A percentile compares a stretch with the other conserved stretches of the same genome.
Evolutionary conservation across 2,888 invertebrate genomes (phyloP).

Genomic region (Oscheius sp.): DNA sequence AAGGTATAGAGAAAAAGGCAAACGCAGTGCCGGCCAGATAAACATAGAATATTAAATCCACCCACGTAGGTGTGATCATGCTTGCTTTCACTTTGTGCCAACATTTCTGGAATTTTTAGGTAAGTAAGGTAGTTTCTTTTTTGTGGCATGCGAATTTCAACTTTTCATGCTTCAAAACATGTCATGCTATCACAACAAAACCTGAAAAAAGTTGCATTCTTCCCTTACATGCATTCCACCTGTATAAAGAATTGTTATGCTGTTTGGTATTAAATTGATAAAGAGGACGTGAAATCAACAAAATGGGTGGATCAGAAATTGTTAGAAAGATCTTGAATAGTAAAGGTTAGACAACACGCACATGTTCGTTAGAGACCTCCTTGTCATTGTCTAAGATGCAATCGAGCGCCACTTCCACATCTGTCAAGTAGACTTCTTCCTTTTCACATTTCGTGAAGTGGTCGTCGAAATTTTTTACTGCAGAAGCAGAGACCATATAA

Average conservation of each 20-base stretch:
- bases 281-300: too few species aligned
- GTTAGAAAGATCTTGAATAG: background rate
- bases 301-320: background rate
- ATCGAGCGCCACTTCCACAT: constrained; percentile 40
- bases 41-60: constrained; percentile 43
- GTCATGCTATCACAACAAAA: background rate
- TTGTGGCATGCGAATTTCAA: background rate
- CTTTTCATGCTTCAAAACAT: background rate
- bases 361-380: constrained; percentile 48
- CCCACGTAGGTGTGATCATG: constrained; percentile 46
- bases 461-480: constrained; percentile 46
- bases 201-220: background rate
- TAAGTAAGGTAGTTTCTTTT: background rate
- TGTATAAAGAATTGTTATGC: too few species aligned
- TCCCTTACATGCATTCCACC: too few species aligned
- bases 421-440: constrained; percentile 45
- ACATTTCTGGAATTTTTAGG: constrained; percentile 42
- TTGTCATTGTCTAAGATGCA: constrained; percentile 52
- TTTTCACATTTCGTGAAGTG: constrained; percentile 57
- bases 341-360: constrained; percentile 38
- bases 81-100: constrained; percentile 42
- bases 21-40: constrained; percentile 45
- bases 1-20: constrained; percentile 46
- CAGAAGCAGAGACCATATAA: constrained; percentile 40
- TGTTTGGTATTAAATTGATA: too few species aligned